These are phyloP conservation scores for Danio albolineatus DNA, from an alignment of 2,797 vertebrate genomes.

Conservation along the genomic window DNA sequence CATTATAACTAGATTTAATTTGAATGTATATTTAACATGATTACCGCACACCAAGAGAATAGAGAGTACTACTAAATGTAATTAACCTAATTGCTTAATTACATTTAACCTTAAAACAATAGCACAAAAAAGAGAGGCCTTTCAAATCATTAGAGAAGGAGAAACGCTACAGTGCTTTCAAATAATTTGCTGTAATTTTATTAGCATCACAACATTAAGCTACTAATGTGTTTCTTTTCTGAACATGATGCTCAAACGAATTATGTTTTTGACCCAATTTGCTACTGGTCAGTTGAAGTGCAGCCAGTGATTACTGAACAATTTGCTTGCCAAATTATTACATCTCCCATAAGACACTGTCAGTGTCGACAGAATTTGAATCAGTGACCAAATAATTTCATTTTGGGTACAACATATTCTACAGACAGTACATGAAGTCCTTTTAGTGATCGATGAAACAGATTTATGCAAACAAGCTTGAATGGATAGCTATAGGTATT, in stretches of 20 bases:
- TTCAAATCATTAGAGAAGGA: background rate
- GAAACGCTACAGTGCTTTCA: background rate
- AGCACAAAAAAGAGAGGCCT: background rate
- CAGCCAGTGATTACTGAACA: background rate
- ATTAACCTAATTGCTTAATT: background rate
- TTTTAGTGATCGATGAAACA: background rate
- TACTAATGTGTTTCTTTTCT: background rate
- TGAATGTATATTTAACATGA: background rate
- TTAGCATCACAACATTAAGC: background rate
- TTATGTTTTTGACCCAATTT: background rate
- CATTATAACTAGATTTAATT: background rate
- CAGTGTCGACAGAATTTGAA: conserved; percentile 12
- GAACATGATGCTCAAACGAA: background rate
- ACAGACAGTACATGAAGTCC: conserved; percentile 9
- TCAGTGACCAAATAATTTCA: conserved; percentile 17
- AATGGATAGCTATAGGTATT: background rate
- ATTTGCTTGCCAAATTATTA: conserved; percentile 14
- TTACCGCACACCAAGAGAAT: background rate
- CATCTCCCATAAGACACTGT: background rate
- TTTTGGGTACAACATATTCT: conserved; percentile 14
- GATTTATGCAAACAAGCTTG: conserved; percentile 18
- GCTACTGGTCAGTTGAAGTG: background rate
- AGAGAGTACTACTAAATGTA: background rate
- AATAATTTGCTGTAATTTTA: background rate
- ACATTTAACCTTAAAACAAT: conserved; percentile 4